Evolutionary conservation across 1,140 invertebrate species (phyloP), one percentile per base, ranked within the genome.

Genomic region (Trichoplusia ni): DNA sequence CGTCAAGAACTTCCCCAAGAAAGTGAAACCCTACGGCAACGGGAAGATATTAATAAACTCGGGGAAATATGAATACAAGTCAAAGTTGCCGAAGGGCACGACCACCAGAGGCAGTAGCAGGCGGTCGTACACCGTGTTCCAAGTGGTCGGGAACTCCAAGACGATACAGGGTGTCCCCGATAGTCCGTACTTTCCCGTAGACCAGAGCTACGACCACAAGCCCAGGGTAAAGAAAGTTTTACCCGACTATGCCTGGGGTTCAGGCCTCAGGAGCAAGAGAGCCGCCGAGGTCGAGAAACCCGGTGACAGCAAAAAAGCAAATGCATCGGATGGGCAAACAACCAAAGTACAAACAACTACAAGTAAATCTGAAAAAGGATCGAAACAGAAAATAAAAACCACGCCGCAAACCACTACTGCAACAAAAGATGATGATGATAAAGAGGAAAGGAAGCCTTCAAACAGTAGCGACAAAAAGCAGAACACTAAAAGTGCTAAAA

Each of bases 1-100:
- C 23, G 33, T 47, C 6, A 75, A 70, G 53, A 16, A 29, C 1
- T 74, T 53, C 25, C 77, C 76, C 7, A 81, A 74, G 40, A 82
- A 80, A 58, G 54, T 77, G 2, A 68, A 60, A 4, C 23, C 67
- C 4, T 61, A 37, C 19, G 49, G 51, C 7, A 49, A 9, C 7
- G 42, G 25, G 3, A 58, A 56, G 16, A 58, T 58, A 11, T 13
- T 60, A 2, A 27, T 62, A 7, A 62, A 67, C 27, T 27, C 49
- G 4, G 37, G 46, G 0, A 62, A 58, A 40, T 38, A 47, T 40
- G 53, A 49, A 6, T 18, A 6, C 6, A 53, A 66, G 4, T 7
- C 40, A 4, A 53, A 13, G 14, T 1, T 4, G 11, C 9, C 13
- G 31, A 69, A 69, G 56, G 29, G 29, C 14, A 29, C 21, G 3